Conservation (phyloP, 2,888 invertebrate species). For the Resseliella maxima region DNA sequence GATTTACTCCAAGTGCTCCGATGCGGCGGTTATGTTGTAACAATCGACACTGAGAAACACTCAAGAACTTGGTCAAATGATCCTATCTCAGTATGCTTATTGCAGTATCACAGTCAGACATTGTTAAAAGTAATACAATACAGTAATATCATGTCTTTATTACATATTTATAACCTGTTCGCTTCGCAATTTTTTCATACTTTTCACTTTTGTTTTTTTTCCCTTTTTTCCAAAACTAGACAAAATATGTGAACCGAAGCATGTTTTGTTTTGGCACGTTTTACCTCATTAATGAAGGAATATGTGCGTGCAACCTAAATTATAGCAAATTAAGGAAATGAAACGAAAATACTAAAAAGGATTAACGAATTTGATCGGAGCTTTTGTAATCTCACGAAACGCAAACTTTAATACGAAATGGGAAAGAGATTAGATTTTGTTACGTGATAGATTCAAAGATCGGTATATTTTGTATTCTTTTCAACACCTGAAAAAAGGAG, state of each 20-base stretch:
- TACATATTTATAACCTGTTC: slow-evolving; percentile 4
- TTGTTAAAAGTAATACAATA: not conserved
- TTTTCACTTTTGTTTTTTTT: not conserved
- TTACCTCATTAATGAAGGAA: slow-evolving; percentile 10
- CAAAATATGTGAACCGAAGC: not conserved
- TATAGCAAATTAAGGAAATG: slow-evolving; percentile 43
- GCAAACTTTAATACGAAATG: too few relatives aligned
- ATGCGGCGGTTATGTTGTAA: not conserved
- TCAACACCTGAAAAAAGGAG: not conserved
- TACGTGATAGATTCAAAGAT: slow-evolving; percentile 21
- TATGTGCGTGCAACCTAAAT: slow-evolving; percentile 33
- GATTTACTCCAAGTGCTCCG: too few relatives aligned
- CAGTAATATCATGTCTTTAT: slow-evolving; percentile 4
- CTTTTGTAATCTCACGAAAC: not conserved
- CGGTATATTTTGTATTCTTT: not conserved
- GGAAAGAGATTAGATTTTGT: slow-evolving; percentile 16
- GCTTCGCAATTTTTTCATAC: not conserved
- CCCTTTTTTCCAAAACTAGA: not conserved
- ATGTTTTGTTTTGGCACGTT: not conserved
- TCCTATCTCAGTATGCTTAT: not conserved
- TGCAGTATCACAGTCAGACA: not conserved
- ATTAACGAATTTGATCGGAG: not conserved
- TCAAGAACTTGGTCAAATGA: not conserved
- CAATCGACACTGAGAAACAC: not conserved
- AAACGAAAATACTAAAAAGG: slow-evolving; percentile 13